Conservation (phyloP, 2,888 invertebrate genomes). For the Cataglyphis livida region DNA sequence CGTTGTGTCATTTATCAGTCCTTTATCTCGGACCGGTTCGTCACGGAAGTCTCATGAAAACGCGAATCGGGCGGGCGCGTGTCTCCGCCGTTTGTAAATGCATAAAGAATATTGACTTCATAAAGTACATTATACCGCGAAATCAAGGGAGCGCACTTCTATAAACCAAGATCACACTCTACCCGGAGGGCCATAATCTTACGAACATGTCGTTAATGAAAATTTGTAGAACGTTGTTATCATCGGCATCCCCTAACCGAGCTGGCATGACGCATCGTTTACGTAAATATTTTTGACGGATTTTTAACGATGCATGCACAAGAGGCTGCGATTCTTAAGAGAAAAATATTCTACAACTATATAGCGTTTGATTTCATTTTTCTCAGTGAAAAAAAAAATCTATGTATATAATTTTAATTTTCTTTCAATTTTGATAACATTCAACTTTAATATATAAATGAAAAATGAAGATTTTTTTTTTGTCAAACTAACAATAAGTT, state of each 20-base stretch:
- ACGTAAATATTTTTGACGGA: constrained; percentile 23
- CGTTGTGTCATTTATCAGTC: constrained; percentile 56
- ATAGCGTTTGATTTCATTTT: not conserved
- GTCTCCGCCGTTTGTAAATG: constrained; percentile 43
- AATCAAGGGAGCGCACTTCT: constrained; percentile 54
- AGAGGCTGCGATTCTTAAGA: not conserved
- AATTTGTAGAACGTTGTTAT: constrained; percentile 68
- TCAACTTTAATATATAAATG: not conserved
- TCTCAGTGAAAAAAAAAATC: not conserved
- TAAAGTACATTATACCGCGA: constrained; percentile 66
- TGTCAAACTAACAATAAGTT: not conserved
- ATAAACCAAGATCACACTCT: constrained; percentile 63
- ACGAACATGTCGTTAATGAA: constrained; percentile 63
- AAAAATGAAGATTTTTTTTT: not conserved
- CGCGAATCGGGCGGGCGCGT: constrained; percentile 14
- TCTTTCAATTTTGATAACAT: not conserved
- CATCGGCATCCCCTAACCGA: constrained; percentile 4
- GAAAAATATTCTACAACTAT: not conserved
- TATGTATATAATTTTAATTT: not conserved
- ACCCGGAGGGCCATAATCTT: constrained; percentile 1
- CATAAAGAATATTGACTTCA: constrained; percentile 64
- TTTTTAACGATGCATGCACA: not conserved
- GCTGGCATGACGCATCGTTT: constrained; percentile 24
- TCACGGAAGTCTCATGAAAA: constrained; percentile 51
- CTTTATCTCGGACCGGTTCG: constrained; percentile 64